phyloP scores from a whole-genome alignment of 2,888 invertebrate genomes.

The Eurytoma adleriae region DNA sequence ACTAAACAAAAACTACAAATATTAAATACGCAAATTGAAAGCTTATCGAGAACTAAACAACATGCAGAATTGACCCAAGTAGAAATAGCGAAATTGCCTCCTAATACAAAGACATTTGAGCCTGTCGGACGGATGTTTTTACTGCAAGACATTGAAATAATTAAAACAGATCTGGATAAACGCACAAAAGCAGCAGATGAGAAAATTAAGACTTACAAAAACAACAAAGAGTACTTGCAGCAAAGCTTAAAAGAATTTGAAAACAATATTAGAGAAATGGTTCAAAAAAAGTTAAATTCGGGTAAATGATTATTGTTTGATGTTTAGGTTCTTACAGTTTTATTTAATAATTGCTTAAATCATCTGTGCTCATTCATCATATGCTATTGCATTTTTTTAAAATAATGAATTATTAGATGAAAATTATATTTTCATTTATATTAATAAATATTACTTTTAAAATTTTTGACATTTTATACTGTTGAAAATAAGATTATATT shows the following conservation, averaged over 20 bases:
- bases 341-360: too few species aligned
- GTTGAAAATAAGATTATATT: too few species aligned
- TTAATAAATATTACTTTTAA: too few species aligned
- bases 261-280: conserved; percentile 90
- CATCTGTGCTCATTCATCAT: too few species aligned
- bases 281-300: conserved; percentile 79
- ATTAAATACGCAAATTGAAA: conserved; percentile 87
- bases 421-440: too few species aligned
- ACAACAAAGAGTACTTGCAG: conserved; percentile 88
- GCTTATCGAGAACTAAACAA: conserved; percentile 82
- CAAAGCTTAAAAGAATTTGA: conserved; percentile 89
- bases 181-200: conserved; percentile 79
- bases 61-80: conserved; percentile 84
- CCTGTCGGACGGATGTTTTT: conserved; percentile 92
- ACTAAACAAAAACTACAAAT: conserved; percentile 88
- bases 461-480: too few species aligned
- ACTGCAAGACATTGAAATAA: conserved; percentile 81
- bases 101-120: conserved; percentile 85
- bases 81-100: conserved; percentile 80
- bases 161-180: conserved; percentile 81
- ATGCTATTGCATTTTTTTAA: too few species aligned
- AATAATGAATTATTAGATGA: too few species aligned
- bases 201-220: conserved; percentile 85
- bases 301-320: neutral
- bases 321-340: too few species aligned